Evolutionary conservation across 1,140 invertebrate species (phyloP).

Genomic region (Tenebrio molitor): DNA sequence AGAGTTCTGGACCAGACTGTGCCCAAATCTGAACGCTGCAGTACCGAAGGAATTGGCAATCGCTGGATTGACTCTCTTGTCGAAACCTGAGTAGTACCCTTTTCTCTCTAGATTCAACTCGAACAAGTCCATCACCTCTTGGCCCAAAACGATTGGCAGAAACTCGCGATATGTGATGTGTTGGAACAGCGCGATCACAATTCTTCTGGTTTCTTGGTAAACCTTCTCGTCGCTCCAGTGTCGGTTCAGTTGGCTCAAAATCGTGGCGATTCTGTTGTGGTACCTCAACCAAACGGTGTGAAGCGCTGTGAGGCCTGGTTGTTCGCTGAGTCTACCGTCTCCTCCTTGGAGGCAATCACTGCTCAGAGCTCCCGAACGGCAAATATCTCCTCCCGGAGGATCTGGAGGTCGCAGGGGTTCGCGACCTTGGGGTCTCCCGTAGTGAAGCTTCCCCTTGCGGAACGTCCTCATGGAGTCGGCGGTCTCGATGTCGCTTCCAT

Average conservation of each 20-base stretch:
- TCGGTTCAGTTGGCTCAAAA: slow-evolving; percentile 82
- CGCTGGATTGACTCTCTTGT: slow-evolving; percentile 84
- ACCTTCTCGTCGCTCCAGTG: slow-evolving; percentile 90
- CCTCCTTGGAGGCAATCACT: slow-evolving; percentile 81
- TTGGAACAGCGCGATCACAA: slow-evolving; percentile 86
- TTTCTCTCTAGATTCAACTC: slow-evolving; percentile 75
- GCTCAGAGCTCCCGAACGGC: slow-evolving; percentile 76
- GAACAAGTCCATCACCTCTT: slow-evolving; percentile 79
- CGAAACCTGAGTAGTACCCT: slow-evolving; percentile 81
- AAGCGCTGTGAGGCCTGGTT: slow-evolving; percentile 87
- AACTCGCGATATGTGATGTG: slow-evolving; percentile 93
- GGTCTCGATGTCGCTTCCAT: slow-evolving; percentile 86
- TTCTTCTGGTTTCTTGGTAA: slow-evolving; percentile 88
- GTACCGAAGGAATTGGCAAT: slow-evolving; percentile 94
- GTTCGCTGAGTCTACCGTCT: slow-evolving; percentile 86
- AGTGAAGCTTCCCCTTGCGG: slow-evolving; percentile 75
- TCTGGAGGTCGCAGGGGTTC: slow-evolving; percentile 69
- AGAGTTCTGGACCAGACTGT: slow-evolving; percentile 89
- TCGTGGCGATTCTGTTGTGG: slow-evolving; percentile 90
- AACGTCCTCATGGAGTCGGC: slow-evolving; percentile 81
- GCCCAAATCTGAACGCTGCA: slow-evolving; percentile 96
- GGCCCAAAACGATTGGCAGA: slow-evolving; percentile 82
- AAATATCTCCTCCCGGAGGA: slow-evolving; percentile 70
- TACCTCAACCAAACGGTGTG: slow-evolving; percentile 92
- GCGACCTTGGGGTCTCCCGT: slow-evolving; percentile 73